Evolutionary conservation across 2,113 vertebrate genomes (phyloP).

Genomic region (Proterorhinus semilunaris): DNA sequence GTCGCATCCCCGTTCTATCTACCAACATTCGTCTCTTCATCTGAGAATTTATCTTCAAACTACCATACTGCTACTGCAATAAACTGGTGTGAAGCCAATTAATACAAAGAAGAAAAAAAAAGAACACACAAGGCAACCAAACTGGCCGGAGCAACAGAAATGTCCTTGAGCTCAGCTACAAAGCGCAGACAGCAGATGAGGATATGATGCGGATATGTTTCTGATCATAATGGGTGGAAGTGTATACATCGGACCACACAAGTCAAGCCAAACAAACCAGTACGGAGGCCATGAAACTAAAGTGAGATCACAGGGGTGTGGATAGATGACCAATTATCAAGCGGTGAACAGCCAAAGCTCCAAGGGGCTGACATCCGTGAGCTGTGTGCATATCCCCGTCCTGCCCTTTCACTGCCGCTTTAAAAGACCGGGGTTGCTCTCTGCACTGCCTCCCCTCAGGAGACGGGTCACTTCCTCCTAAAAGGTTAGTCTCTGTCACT

Average conservation of each 20-base stretch:
- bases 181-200: conserved; percentile 43
- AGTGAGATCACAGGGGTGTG: conserved; percentile 65
- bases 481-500: conserved; percentile 66
- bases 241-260: conserved; percentile 62
- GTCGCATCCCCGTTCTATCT: conserved; percentile 1
- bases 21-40: conserved; percentile 5
- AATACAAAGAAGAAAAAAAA: conserved; percentile 42
- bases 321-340: conserved; percentile 68
- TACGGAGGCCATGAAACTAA: conserved; percentile 60
- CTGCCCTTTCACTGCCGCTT: conserved; percentile 57
- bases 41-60: conserved; percentile 39
- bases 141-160: conserved; percentile 20
- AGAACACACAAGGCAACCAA: conserved; percentile 30
- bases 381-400: conserved; percentile 28
- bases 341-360: conserved; percentile 59
- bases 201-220: conserved; percentile 29
- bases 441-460: conserved; percentile 51
- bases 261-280: conserved; percentile 61
- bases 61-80: conserved; percentile 48
- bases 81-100: conserved; percentile 46
- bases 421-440: conserved; percentile 53
- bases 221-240: conserved; percentile 56
- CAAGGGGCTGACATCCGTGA: conserved; percentile 60
- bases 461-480: conserved; percentile 57
- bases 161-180: conserved; percentile 54